Conservation (phyloP, 2,797 vertebrate genomes). For the Poeciliopsis paucimaculata region DNA sequence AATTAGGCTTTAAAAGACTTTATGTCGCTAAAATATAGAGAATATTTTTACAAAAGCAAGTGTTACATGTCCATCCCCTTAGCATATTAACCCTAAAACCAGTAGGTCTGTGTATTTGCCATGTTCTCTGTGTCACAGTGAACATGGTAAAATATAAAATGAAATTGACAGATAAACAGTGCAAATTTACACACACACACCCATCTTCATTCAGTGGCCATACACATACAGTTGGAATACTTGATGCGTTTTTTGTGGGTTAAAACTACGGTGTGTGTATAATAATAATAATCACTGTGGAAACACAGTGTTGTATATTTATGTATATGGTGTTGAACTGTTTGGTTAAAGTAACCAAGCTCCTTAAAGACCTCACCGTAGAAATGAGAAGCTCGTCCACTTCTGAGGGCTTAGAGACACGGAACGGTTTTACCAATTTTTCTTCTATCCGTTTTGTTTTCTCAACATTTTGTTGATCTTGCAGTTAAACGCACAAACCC, state of each 20-base stretch:
- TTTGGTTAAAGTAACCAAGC: conserved; percentile 12
- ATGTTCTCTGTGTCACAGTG: conserved; percentile 18
- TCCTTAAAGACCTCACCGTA: conserved; percentile 16
- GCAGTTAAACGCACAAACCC: conserved; percentile 69
- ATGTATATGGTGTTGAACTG: conserved; percentile 27
- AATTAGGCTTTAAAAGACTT: conserved; percentile 67
- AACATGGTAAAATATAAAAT: conserved; percentile 38
- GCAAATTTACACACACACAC: conserved; percentile 15
- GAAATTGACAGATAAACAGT: neutral
- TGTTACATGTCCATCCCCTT: conserved; percentile 73
- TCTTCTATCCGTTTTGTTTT: conserved; percentile 49
- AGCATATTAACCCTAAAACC: conserved; percentile 25
- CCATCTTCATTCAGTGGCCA: neutral
- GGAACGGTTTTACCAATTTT: conserved; percentile 16
- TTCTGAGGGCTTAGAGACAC: conserved; percentile 14
- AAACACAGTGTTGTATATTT: conserved; percentile 44
- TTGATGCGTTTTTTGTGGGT: conserved; percentile 27
- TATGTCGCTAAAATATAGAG: conserved; percentile 65
- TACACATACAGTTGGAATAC: conserved; percentile 16
- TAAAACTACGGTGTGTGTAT: conserved; percentile 21
- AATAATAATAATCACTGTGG: conserved; percentile 42
- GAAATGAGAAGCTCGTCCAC: conserved; percentile 28
- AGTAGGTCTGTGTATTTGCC: conserved; percentile 30
- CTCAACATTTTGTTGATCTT: conserved; percentile 51
- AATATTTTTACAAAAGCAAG: conserved; percentile 75